Evolutionary conservation across 2,888 invertebrate genomes (phyloP).

Genomic region (Chrysolina haemoptera): DNA sequence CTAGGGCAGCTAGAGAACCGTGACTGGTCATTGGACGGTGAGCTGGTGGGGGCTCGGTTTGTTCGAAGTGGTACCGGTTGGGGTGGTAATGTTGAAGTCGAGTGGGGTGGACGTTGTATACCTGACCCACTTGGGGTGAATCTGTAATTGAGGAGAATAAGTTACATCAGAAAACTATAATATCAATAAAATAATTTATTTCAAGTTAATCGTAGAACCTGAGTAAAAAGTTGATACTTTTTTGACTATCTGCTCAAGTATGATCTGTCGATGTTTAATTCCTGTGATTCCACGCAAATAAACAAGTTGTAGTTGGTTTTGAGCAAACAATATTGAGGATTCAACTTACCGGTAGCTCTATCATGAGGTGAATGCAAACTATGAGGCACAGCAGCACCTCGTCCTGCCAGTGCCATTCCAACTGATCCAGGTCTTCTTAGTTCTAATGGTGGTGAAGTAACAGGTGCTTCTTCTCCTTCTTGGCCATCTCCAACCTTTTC

Average conservation of each 20-base stretch:
- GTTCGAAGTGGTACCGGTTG: conserved; percentile 73
- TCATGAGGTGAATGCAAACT: conserved; percentile 81
- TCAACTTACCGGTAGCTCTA: conserved; percentile 74
- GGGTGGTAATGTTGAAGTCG: conserved; percentile 71
- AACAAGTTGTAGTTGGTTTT: no score
- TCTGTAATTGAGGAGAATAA: conserved; percentile 64
- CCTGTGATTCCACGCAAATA: no score
- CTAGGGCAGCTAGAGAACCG: conserved; percentile 65
- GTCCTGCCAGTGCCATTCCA: conserved; percentile 68
- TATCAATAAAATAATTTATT: no score
- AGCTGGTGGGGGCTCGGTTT: conserved; percentile 77
- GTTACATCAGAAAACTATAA: background rate
- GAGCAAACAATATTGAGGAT: no score
- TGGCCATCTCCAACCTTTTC: conserved; percentile 65
- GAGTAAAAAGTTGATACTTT: no score
- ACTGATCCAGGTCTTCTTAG: conserved; percentile 75
- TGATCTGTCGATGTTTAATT: no score
- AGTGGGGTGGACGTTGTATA: conserved; percentile 75
- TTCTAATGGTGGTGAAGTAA: conserved; percentile 78
- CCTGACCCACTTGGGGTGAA: conserved; percentile 74
- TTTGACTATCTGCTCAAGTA: no score
- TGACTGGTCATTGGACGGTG: conserved; percentile 70
- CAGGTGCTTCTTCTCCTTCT: conserved; percentile 70
- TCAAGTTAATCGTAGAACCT: no score
- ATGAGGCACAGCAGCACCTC: conserved; percentile 77